Conservation (phyloP, 2,888 invertebrate species). For the Ophonus ardosiacus region DNA sequence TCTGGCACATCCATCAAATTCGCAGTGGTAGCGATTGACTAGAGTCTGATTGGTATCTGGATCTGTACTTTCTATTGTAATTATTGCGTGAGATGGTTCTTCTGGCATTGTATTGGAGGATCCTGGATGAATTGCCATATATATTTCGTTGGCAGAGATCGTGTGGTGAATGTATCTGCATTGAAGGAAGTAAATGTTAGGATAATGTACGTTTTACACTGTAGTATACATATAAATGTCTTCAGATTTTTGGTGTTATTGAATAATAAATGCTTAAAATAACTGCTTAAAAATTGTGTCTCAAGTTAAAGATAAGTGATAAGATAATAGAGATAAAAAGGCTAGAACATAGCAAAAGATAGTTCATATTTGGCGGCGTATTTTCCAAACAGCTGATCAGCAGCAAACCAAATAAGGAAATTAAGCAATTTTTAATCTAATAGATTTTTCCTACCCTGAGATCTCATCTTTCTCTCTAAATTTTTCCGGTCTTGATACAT, state of each 20-base stretch:
- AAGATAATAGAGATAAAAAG: neutral
- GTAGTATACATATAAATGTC: neutral
- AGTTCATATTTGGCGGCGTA: conserved; percentile 58
- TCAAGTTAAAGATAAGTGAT: neutral
- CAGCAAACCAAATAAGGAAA: conserved; percentile 65
- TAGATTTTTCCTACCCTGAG: conserved; percentile 74
- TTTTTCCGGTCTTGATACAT: conserved; percentile 74
- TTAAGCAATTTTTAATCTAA: conserved; percentile 65
- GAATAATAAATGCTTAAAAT: too few species aligned
- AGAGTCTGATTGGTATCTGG: conserved; percentile 79
- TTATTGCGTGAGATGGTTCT: conserved; percentile 83
- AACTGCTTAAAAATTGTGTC: too few species aligned
- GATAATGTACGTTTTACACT: neutral
- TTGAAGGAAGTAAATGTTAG: neutral
- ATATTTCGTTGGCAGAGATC: conserved; percentile 83
- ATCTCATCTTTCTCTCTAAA: conserved; percentile 75
- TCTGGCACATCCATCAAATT: conserved; percentile 91
- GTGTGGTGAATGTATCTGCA: conserved; percentile 77
- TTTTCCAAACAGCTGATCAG: conserved; percentile 52
- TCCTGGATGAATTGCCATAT: conserved; percentile 84
- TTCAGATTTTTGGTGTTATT: neutral
- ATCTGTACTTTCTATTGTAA: conserved; percentile 82
- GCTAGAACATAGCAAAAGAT: neutral
- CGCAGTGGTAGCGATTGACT: conserved; percentile 88
- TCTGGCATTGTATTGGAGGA: conserved; percentile 80